Percentiles rank a stretch among this genome's conserved stretches.
These are phyloP conservation scores for Bos taurus DNA, from an alignment of 2,113 vertebrate species.

Conservation along the genomic window DNA sequence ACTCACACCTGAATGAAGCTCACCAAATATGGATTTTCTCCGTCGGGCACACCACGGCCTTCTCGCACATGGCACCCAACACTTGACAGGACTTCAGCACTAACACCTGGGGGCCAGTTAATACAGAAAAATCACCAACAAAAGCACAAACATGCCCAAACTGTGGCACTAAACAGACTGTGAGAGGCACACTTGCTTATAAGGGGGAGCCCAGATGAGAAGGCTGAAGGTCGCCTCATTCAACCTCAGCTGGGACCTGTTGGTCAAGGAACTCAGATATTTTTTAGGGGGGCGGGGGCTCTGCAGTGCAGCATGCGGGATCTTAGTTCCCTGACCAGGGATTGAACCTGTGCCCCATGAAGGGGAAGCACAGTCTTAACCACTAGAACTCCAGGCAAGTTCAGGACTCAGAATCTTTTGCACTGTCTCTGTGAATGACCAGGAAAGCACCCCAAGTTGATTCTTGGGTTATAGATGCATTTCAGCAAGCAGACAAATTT, in stretches of 20 bases:
- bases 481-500: neutral
- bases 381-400: neutral
- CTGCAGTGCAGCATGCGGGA: neutral
- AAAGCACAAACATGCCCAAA: neutral
- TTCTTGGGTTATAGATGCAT: neutral
- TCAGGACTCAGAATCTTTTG: neutral
- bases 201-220: no score
- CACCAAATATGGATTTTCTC: neutral
- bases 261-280: no score
- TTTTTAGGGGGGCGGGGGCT: neutral
- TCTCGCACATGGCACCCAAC: neutral
- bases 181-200: neutral
- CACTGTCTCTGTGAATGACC: neutral
- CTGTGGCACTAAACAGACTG: neutral
- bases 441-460: neutral
- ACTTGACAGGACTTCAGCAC: neutral
- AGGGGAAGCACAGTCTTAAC: neutral
- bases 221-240: rapidly evolving
- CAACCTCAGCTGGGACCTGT: neutral
- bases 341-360: rapidly evolving
- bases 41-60: neutral
- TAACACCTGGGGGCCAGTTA: neutral
- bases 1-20: neutral
- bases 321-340: neutral
- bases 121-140: neutral